Conservation (phyloP, 2,888 invertebrate species). For the Drosophila putrida region DNA sequence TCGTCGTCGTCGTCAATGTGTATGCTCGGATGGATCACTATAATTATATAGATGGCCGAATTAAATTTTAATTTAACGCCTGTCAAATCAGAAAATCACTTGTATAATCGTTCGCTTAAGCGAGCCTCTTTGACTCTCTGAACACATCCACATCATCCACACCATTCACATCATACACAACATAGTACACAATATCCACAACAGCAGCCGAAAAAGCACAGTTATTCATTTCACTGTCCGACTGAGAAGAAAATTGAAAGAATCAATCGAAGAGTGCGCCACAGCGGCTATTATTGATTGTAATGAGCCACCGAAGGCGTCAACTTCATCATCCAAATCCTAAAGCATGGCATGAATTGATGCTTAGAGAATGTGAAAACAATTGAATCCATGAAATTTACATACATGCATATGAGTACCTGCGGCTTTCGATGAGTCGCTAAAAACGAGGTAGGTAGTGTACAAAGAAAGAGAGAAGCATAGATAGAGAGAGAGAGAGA, state of each 20-base stretch:
- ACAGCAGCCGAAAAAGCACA: constrained; percentile 31
- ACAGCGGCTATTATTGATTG: constrained; percentile 71
- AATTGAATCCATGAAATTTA: constrained; percentile 74
- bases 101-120: constrained; percentile 79
- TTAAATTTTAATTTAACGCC: constrained; percentile 83
- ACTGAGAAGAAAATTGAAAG: constrained; percentile 47
- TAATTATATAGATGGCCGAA: constrained; percentile 82
- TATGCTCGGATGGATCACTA: constrained; percentile 82
- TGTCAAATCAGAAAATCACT: constrained; percentile 83
- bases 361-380: constrained; percentile 51
- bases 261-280: constrained; percentile 71
- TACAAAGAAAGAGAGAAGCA: neutral
- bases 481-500: neutral
- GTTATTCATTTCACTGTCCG: constrained; percentile 65
- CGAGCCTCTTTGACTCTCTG: constrained; percentile 27
- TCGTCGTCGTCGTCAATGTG: constrained; percentile 67
- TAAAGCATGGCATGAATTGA: constrained; percentile 5
- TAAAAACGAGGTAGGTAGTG: constrained; percentile 42
- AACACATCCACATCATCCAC: constrained; percentile 5
- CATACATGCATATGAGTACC: constrained; percentile 61
- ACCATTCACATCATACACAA: constrained; percentile 6
- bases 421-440: constrained; percentile 77
- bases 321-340: constrained; percentile 58
- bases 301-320: constrained; percentile 82
- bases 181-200: constrained; percentile 5